Percentiles rank a stretch among this genome's conserved stretches.
Evolutionary conservation across 2,797 vertebrate species (phyloP).

Genomic region (Anabas testudineus): DNA sequence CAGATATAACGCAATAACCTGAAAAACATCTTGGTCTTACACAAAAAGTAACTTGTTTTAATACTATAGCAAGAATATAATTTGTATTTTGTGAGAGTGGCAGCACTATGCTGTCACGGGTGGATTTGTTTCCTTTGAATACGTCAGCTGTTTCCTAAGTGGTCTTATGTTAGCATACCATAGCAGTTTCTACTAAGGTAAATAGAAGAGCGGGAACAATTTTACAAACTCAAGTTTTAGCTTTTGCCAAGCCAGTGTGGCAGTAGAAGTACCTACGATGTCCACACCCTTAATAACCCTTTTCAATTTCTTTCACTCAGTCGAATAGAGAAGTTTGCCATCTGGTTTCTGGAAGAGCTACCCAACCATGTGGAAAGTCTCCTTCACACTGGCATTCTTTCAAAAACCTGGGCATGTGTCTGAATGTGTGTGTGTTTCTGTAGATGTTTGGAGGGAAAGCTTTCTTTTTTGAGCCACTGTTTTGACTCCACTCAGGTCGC

Average conservation of each 20-base stretch:
- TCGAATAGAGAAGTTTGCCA: constrained; percentile 64
- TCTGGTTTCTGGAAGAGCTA: constrained; percentile 68
- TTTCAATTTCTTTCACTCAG: constrained; percentile 33
- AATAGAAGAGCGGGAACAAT: not conserved
- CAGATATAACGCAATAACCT: too few species aligned
- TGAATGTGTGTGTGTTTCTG: constrained; percentile 13
- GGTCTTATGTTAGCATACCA: not conserved
- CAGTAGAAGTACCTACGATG: constrained; percentile 36
- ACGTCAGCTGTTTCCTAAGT: not conserved
- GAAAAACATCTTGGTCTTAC: too few species aligned
- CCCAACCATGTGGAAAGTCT: constrained; percentile 60
- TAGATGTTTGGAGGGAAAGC: constrained; percentile 36
- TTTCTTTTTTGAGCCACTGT: constrained; percentile 26
- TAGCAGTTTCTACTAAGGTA: not conserved
- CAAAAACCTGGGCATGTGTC: constrained; percentile 17
- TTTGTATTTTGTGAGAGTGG: too few species aligned
- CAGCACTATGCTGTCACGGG: too few species aligned
- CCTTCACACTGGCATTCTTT: constrained; percentile 56
- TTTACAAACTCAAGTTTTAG: not conserved
- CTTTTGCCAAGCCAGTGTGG: constrained; percentile 15
- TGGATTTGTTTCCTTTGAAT: not conserved
- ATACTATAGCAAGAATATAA: too few species aligned
- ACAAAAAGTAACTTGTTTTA: too few species aligned
- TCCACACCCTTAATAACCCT: constrained; percentile 51
- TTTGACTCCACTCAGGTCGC: constrained; percentile 26